These are phyloP conservation scores for Drosophila teissieri DNA, from an alignment of 1,140 invertebrate species.

Conservation along the genomic window DNA sequence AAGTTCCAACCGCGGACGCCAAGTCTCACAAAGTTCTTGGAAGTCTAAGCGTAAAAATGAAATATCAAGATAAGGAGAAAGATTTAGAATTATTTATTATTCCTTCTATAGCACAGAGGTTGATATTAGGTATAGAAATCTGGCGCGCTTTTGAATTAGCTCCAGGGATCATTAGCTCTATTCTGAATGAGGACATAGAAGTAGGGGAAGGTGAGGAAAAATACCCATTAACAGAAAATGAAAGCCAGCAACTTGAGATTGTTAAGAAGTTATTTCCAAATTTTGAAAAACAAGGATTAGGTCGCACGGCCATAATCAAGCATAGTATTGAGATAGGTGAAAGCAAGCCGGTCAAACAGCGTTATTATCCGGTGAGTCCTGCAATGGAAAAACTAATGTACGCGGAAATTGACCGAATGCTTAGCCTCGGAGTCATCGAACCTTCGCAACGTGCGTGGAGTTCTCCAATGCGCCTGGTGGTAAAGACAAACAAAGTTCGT, in stretches of 20 bases:
- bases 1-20: background rate
- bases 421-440: no score
- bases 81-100: background rate
- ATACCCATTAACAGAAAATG: background rate
- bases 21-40: background rate
- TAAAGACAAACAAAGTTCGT: no score
- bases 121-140: conserved; percentile 9
- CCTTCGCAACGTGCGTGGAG: no score
- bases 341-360: no score
- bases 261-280: background rate
- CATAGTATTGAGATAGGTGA: no score
- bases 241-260: conserved; percentile 2
- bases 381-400: no score
- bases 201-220: background rate
- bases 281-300: no score
- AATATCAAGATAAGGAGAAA: conserved; percentile 7
- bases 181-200: background rate
- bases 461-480: no score
- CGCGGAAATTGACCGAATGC: no score
- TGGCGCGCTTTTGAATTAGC: conserved; percentile 1
- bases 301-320: no score
- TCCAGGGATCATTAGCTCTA: background rate
- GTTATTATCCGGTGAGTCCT: no score
- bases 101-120: background rate
- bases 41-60: background rate